phyloP scores from a whole-genome alignment of 2,113 vertebrate species.

The Chlorodrepanis virens region DNA sequence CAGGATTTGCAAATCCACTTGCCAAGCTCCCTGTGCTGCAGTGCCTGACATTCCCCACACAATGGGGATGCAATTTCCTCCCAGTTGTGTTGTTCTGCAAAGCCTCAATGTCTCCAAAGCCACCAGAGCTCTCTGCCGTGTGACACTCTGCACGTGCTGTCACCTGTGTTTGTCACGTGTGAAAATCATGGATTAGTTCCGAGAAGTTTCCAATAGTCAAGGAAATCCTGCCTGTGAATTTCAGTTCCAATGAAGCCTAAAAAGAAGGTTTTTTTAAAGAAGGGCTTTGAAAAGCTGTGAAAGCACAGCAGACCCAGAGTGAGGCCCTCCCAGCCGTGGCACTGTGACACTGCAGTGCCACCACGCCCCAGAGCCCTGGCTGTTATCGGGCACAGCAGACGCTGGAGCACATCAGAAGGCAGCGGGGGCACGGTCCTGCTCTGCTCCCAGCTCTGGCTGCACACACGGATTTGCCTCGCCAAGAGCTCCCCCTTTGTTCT shows the following conservation, averaged over 20 bases:
- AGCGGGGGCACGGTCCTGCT: neutral
- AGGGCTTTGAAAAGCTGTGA: neutral
- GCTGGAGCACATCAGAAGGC: neutral
- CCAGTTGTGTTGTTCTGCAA: neutral
- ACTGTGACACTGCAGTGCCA: rapidly evolving
- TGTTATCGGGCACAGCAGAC: neutral
- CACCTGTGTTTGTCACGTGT: rapidly evolving
- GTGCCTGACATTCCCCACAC: neutral
- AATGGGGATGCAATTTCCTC: neutral
- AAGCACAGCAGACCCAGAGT: rapidly evolving
- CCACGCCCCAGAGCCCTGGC: neutral
- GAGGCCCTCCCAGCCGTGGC: neutral
- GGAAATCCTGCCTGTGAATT: neutral
- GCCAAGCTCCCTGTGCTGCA: neutral
- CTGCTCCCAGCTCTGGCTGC: neutral
- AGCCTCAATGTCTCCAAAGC: neutral
- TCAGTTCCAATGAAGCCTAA: neutral
- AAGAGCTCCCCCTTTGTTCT: neutral
- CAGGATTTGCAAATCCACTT: neutral
- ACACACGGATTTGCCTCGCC: rapidly evolving
- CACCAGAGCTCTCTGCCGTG: neutral
- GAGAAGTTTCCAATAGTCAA: neutral
- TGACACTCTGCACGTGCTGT: rapidly evolving
- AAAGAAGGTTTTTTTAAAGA: neutral
- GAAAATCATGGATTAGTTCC: neutral